These are phyloP conservation scores for Melanostoma mellinum DNA, from an alignment of 2,888 invertebrate species.

Conservation along the genomic window DNA sequence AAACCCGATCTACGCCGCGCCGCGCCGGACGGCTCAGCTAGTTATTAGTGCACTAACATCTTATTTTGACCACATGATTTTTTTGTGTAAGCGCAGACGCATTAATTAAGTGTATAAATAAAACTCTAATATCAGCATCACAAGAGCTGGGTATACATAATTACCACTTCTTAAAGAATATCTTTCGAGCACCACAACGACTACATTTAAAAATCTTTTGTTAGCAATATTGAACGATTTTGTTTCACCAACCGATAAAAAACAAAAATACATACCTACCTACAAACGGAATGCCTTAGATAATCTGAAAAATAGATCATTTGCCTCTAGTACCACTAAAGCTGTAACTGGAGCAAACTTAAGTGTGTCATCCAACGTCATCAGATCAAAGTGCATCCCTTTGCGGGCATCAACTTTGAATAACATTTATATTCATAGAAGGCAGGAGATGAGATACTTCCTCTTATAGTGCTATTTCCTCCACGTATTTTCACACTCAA, in stretches of 20 bases:
- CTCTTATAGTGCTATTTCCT: constrained; percentile 16
- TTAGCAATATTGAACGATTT: no score
- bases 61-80: no score
- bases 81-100: no score
- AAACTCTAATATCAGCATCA: no score
- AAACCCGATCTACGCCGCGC: no score
- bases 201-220: no score
- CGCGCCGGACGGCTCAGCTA: no score
- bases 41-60: no score
- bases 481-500: background rate
- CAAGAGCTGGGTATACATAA: no score
- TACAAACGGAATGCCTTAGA: background rate
- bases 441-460: background rate
- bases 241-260: background rate
- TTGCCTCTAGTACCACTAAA: background rate
- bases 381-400: constrained; percentile 16
- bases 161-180: no score
- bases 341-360: constrained; percentile 29
- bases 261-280: background rate
- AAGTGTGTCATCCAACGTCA: constrained; percentile 1
- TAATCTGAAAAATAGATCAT: constrained; percentile 7
- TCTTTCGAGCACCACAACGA: no score
- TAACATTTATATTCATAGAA: constrained; percentile 32
- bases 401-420: background rate
- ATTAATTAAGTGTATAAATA: no score